Base-by-base conservation (phyloP, 2,113 vertebrate genomes). In the Hipposideros armiger region DNA sequence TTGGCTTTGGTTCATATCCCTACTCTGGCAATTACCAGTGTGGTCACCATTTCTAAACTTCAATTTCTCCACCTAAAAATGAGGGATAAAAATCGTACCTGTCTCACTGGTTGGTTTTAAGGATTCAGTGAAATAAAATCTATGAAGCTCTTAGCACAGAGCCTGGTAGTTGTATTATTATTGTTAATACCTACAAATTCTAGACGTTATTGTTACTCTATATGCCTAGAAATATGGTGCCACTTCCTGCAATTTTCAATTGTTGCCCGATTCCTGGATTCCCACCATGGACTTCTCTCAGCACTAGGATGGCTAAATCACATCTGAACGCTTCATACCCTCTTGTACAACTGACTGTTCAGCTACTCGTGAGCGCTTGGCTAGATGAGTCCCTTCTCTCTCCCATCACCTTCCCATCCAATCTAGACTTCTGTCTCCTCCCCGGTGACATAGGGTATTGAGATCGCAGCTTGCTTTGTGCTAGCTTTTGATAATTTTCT, bases 401-500 rank as follows among this genome's bases (percentile, higher is more conserved):
- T 83, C 20, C 9, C 13, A 22, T 81, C 19, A 60, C 30, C 16
- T 22, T 32, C 19, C 42, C 24, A 83, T 64, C 20, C 19, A 19
- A 45, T 90, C 28, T 86, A 69, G 73, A 86, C 36, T 74, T 30
- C 36, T 22, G 62, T 8, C 5, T 66, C 32, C 19, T 87, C n/a
- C 52, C 40, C 0, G 0, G 24, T 30, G 15, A 62, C 58, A 40
- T 17, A 45, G 32, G 40, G 30, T 52, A 54, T 54, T 62, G 81
- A 73, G 52, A 76, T 45, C 5, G 3, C 54, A 54, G n/a, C 7
- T n/a, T 92, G 13, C 58, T 80, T 32, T 66, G 45, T 66, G 6
- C 52, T 40, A 66, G 36, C 72, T 32, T 93, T 72, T 81, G 47
- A 81, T 82, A 17, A 67, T 67, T 89, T 77, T 89, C 67, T 96